Evolutionary conservation across 2,797 vertebrate species (phyloP), one percentile per base, ranked within the genome.

Genomic region (Pagetopsis macropterus): DNA sequence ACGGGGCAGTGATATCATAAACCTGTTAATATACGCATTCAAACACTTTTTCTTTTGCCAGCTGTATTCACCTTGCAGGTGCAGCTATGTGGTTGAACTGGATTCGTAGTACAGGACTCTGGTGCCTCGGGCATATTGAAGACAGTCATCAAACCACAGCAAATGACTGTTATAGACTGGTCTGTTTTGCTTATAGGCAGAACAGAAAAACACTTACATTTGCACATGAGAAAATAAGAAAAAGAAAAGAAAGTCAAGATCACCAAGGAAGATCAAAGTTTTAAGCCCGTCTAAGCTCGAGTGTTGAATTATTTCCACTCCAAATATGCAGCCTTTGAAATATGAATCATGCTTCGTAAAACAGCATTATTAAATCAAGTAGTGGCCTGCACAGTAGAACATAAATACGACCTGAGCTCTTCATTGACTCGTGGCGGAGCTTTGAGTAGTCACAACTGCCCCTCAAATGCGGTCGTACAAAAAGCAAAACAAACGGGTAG

Each of bases 241-340:
- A 58, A 27, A 27, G 27, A 66, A 74, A 81, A 55, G 58, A 46
- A 71, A 86, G 58, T 75, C 56, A 21, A 75, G 91, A 90, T 93
- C 91, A 86, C 89, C 87, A 86, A 87, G 81, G 70, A 86, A 87
- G 91, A 93, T 93, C 83, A 94, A 93, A 92, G 87, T 84, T 84
- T 76, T 64, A 69, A 70, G 81, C 33, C 57, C 2, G 78, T 79
- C 61, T 73, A 78, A 87, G 52, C 63, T 80, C 59, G 23, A 50
- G 70, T 5, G n/a, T 65, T 69, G 75, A 88, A 89, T 76, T 61
- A 77, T 90, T 93, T 91, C 85, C 88, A 91, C 78, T 89, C 68
- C 81, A 88, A 81, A 89, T 79, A 85, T 21, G 67, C 37, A 5
- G 67, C 54, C 83, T 91, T 86, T 88, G 83, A 91, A 92, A 93